Evolutionary conservation across 2,888 invertebrate genomes (phyloP).

Genomic region (Lypha dubia): DNA sequence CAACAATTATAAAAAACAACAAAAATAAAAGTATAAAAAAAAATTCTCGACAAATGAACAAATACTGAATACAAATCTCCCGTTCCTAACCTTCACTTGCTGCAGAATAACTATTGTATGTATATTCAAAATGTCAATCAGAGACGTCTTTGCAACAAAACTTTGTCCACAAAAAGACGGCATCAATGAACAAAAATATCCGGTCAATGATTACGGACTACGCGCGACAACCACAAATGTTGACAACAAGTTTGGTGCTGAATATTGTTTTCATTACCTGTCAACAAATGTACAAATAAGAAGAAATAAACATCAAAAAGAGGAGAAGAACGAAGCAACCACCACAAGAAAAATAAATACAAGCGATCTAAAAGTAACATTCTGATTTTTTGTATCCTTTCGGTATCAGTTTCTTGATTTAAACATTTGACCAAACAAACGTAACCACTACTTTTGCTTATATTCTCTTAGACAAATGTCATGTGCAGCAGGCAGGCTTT

Average conservation of each 20-base stretch:
- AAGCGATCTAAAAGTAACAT: not conserved
- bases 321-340: not conserved
- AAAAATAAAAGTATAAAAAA: constrained; percentile 7
- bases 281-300: constrained; percentile 27
- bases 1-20: not conserved
- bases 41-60: not conserved
- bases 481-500: too few species aligned
- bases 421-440: too few species aligned
- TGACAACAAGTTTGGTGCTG: constrained; percentile 34
- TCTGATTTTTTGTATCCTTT: not conserved
- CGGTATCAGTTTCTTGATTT: not conserved
- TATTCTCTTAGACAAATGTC: too few species aligned
- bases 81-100: constrained; percentile 23
- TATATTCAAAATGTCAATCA: constrained; percentile 43
- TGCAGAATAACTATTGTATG: not conserved
- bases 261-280: constrained; percentile 41
- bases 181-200: constrained; percentile 45
- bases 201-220: constrained; percentile 25
- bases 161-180: constrained; percentile 25
- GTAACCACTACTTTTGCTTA: too few species aligned
- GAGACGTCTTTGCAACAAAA: constrained; percentile 47
- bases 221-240: constrained; percentile 38
- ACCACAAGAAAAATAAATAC: not conserved
- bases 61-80: constrained; percentile 2
- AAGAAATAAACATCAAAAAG: constrained; percentile 20